Evolutionary conservation across 2,797 vertebrate species (phyloP), one percentile per base, ranked within the genome.

Genomic region (Oreochromis mossambicus): DNA sequence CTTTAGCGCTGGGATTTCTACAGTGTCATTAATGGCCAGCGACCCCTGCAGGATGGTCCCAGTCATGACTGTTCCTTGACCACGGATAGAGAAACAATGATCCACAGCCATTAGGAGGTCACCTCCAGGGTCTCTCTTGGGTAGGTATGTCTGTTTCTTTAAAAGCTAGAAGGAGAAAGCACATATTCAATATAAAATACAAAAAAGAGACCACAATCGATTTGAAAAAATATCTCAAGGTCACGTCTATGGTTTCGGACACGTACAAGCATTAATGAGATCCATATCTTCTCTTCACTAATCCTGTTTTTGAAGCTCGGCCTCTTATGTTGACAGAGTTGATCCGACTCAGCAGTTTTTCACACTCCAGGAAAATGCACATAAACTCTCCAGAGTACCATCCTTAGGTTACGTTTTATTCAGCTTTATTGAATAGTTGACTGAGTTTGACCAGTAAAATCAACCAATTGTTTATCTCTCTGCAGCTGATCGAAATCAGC

Each of bases 11-110:
- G 98, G 98, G 93, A 99, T 99, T 96, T 99, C 99, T 92, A 99
- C 97, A 2, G 84, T 98, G 96, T 99, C 98, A 12, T 98, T 98
- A 36, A 99, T 94, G 81, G 94, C 96, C 94, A 99, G 90, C 19
- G 97, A 97, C 90, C 99, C 99, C 87, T 99, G 98, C 90, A 99
- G 97, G 94, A 99, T 90, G 87, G 99, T 99, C 50, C 98, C 99
- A 5, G 99, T 99, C 97, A 99, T 98, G 94, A 99, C 98, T 0
- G 98, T 99, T 91, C 99, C 99, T 92, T 99, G 99, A 92, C 99
- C 99, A 32, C 97, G 98, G 94, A 99, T 99, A 88, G 98, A 99
- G 95, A 99, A 99, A 91, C 99, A 99, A 91, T 99, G 99, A 95
- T 99, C 98, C 7, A 99, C 97, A 13, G 99, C 97, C 98, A 99